Conservation (phyloP, 2,888 invertebrate genomes). For the Hirtodrosophila cameraria region DNA sequence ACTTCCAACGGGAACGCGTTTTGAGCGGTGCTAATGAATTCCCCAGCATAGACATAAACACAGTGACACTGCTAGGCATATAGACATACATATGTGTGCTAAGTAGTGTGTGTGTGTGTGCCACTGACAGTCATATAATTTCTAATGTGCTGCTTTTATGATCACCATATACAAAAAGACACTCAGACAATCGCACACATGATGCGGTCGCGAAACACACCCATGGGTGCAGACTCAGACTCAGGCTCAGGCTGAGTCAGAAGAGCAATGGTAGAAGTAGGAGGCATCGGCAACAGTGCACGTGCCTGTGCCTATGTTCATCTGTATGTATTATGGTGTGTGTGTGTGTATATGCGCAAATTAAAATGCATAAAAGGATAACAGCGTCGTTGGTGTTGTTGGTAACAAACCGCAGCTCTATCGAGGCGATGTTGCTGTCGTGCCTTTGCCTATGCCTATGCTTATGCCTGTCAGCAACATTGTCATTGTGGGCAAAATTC, state of each 20-base stretch:
- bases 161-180: conserved; percentile 58
- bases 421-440: conserved; percentile 33
- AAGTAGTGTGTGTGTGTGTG: conserved; percentile 22
- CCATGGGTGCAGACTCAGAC: conserved; percentile 59
- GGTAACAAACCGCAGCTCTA: conserved; percentile 59
- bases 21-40: conserved; percentile 73
- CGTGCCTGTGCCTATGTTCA: conserved; percentile 7
- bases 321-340: conserved; percentile 8
- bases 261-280: too few relatives aligned
- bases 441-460: conserved; percentile 7
- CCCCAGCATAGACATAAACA: conserved; percentile 57
- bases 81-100: conserved; percentile 6
- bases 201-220: conserved; percentile 58
- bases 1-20: conserved; percentile 48
- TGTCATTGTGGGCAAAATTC: conserved; percentile 66
- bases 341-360: conserved; percentile 56
- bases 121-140: conserved; percentile 70
- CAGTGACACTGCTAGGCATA: conserved; percentile 13
- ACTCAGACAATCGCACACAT: conserved; percentile 29
- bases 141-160: conserved; percentile 78
- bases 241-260: conserved; percentile 58
- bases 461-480: conserved; percentile 55
- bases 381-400: conserved; percentile 58
- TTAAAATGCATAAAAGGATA: conserved; percentile 79
- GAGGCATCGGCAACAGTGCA: conserved; percentile 2